Conservation (phyloP, 2,888 invertebrate species). For the Argyresthia albistria region DNA sequence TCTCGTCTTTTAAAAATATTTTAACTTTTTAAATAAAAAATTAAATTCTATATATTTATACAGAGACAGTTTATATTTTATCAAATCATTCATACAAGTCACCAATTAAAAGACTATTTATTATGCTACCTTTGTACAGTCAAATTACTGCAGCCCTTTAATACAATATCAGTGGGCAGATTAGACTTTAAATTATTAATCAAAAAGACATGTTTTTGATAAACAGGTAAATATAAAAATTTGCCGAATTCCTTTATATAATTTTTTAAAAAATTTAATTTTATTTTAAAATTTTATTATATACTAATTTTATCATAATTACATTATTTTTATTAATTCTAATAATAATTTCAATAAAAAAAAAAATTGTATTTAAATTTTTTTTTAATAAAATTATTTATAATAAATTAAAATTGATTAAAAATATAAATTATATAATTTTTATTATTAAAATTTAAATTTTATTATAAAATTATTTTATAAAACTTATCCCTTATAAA, state of each 20-base stretch:
- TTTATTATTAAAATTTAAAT: conserved; percentile 30
- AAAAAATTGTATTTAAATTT: conserved; percentile 48
- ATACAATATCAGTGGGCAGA: conserved; percentile 81
- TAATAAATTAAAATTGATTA: conserved; percentile 65
- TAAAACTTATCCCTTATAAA: conserved; percentile 74
- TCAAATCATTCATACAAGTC: conserved; percentile 84
- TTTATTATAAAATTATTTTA: conserved; percentile 67
- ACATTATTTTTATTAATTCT: conserved; percentile 26
- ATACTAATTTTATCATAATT: too few species aligned
- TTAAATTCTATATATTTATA: conserved; percentile 47
- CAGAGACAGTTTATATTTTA: conserved; percentile 75
- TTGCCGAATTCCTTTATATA: conserved; percentile 76
- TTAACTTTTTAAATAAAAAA: conserved; percentile 76
- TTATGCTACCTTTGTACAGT: conserved; percentile 88
- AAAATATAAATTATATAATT: conserved; percentile 73
- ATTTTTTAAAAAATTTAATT: conserved; percentile 33
- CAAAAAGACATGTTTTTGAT: conserved; percentile 84
- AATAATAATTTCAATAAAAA: conserved; percentile 53
- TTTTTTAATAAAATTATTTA: conserved; percentile 44
- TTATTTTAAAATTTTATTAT: conserved; percentile 20
- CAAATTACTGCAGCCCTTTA: conserved; percentile 85
- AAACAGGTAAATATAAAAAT: conserved; percentile 78
- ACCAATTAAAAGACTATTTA: conserved; percentile 82
- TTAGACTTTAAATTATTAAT: conserved; percentile 74
- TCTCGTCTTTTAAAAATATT: conserved; percentile 79